Evolutionary conservation across 37 sponge, comb jelly and placozoan genomes (phyloP).

Genomic region (Cladorhizidae sp.): DNA sequence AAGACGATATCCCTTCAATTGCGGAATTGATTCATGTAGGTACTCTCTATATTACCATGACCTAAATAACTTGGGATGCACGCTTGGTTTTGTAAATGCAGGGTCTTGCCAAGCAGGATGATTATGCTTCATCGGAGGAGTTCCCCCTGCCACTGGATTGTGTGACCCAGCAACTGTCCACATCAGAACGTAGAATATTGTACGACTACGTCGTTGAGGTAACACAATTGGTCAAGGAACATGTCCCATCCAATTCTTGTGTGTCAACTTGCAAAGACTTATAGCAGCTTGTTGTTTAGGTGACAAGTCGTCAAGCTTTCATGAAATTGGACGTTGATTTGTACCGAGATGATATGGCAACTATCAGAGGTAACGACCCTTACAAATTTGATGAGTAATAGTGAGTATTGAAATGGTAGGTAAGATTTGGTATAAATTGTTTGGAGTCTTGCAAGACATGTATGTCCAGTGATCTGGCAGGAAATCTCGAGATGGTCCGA

Average conservation of each 20-base stretch:
- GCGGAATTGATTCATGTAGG: slow-evolving; percentile 5
- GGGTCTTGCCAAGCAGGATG: background rate
- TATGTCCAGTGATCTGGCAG: too few relatives aligned
- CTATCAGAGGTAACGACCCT: slow-evolving; percentile 22
- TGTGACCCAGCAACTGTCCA: slow-evolving; percentile 10
- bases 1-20: slow-evolving; percentile 16
- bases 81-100: background rate
- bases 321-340: slow-evolving; percentile 24
- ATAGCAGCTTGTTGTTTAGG: background rate
- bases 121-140: background rate
- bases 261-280: background rate
- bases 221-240: background rate
- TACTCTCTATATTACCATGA: background rate
- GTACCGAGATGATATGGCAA: slow-evolving; percentile 30
- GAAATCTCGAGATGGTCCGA: too few relatives aligned
- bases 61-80: background rate
- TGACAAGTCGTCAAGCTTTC: background rate
- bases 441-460: too few relatives aligned
- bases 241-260: background rate
- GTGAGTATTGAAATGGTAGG: too few relatives aligned
- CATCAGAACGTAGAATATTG: slow-evolving; percentile 46
- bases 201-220: slow-evolving; percentile 75
- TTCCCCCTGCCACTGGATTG: slow-evolving; percentile 36
- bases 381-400: too few relatives aligned
- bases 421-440: too few relatives aligned